Conservation (phyloP, 37 sponge, comb jelly and placozoan species). For the Hormiphora californensis region DNA sequence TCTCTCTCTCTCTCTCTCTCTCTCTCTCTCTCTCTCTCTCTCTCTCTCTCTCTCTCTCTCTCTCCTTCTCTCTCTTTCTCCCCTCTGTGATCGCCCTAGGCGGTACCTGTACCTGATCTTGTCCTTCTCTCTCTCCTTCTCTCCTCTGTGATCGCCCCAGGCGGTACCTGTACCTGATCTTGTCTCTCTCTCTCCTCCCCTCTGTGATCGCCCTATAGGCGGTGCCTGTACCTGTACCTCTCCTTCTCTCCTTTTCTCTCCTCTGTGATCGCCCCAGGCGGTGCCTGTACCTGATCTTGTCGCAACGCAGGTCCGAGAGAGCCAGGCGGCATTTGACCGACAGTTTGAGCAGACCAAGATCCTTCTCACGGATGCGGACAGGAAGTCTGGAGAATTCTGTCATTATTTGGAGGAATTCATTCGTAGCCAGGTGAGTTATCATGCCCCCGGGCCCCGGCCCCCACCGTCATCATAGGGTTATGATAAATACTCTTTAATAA, state of each 20-base stretch:
- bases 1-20: no score
- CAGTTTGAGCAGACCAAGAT: slow-evolving; percentile 47
- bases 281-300: background rate
- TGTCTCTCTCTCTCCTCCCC: no score
- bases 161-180: background rate
- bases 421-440: background rate
- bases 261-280: background rate
- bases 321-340: slow-evolving; percentile 23
- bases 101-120: no score
- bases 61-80: background rate
- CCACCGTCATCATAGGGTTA: no score
- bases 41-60: background rate
- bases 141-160: background rate
- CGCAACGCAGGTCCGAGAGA: slow-evolving; percentile 8
- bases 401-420: slow-evolving; percentile 2
- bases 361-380: slow-evolving; percentile 26
- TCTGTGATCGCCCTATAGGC: no score
- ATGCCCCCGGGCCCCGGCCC: background rate
- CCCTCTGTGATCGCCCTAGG: no score
- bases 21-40: background rate
- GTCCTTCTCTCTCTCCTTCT: background rate
- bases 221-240: no score
- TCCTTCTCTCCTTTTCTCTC: background rate
- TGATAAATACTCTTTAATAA: no score
- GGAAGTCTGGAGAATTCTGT: background rate